Conservation (phyloP, 2,797 vertebrate genomes). For the Sitta carolinensis region DNA sequence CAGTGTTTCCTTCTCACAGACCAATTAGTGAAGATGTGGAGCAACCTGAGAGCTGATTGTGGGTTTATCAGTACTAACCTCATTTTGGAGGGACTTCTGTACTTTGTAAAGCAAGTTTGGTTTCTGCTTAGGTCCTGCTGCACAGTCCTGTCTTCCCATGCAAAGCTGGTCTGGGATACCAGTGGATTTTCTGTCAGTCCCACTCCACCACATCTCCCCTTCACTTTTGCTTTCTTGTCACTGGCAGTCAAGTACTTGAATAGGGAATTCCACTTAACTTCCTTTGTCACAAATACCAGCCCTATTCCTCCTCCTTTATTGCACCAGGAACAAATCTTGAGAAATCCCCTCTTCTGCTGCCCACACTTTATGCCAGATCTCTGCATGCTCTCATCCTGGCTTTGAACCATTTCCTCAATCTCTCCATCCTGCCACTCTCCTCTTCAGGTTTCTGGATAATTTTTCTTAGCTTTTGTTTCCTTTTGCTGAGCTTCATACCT, state of each 20-base stretch:
- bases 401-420: neutral
- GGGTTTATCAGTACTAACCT: neutral
- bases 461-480: neutral
- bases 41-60: neutral
- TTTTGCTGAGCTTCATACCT: neutral
- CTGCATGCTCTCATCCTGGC: neutral
- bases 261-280: neutral
- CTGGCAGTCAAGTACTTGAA: neutral
- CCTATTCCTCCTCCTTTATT: neutral
- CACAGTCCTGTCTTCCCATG: neutral
- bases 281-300: neutral
- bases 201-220: neutral
- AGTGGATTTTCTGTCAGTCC: neutral
- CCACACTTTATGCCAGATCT: neutral
- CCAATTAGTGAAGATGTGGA: accelerated
- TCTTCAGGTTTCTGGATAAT: neutral
- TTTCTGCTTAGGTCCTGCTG: neutral
- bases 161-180: neutral
- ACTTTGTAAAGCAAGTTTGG: neutral
- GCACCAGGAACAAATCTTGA: neutral
- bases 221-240: neutral
- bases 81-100: neutral
- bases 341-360: neutral
- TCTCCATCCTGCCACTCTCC: neutral
- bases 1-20: neutral